phyloP scores from a whole-genome alignment of 2,888 invertebrate species.

The Perizoma flavofasciatum region DNA sequence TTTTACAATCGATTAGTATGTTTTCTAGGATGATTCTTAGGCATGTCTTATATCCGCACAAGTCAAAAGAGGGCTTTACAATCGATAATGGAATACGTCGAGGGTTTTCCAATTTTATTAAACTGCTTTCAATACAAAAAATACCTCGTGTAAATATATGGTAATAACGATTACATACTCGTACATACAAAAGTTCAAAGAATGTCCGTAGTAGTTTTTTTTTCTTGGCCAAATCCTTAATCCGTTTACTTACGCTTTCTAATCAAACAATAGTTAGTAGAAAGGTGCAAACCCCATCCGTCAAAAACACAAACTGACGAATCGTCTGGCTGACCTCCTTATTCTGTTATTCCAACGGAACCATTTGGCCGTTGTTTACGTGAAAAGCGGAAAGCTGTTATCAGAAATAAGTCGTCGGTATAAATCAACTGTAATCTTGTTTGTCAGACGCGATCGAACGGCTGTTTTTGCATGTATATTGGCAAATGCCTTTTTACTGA shows the following conservation, averaged over 20 bases:
- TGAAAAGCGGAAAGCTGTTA: constrained; percentile 66
- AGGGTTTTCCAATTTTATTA: too few species aligned
- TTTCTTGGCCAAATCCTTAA: constrained; percentile 10
- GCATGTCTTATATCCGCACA: too few species aligned
- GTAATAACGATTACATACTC: too few species aligned
- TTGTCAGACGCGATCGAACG: constrained; percentile 61
- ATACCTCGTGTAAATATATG: too few species aligned
- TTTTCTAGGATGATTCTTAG: too few species aligned
- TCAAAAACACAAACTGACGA: constrained; percentile 39
- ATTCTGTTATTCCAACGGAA: constrained; percentile 41
- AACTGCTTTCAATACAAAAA: too few species aligned
- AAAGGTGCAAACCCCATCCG: constrained; percentile 12
- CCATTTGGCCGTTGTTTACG: constrained; percentile 65
- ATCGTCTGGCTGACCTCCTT: constrained; percentile 45
- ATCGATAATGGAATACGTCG: too few species aligned
- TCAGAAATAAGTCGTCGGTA: constrained; percentile 65
- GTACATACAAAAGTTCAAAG: too few species aligned
- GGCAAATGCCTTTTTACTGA: constrained; percentile 35
- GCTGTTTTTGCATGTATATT: constrained; percentile 54
- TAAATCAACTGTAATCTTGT: constrained; percentile 70
- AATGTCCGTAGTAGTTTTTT: too few species aligned
- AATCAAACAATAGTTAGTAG: constrained; percentile 33
- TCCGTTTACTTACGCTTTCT: constrained; percentile 19
- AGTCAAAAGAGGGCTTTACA: too few species aligned
- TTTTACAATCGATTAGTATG: too few species aligned